A percentile compares a stretch with the other conserved stretches of the same genome.
Evolutionary conservation across 2,888 invertebrate genomes (phyloP).

Genomic region (Acanthosepion lycidas): DNA sequence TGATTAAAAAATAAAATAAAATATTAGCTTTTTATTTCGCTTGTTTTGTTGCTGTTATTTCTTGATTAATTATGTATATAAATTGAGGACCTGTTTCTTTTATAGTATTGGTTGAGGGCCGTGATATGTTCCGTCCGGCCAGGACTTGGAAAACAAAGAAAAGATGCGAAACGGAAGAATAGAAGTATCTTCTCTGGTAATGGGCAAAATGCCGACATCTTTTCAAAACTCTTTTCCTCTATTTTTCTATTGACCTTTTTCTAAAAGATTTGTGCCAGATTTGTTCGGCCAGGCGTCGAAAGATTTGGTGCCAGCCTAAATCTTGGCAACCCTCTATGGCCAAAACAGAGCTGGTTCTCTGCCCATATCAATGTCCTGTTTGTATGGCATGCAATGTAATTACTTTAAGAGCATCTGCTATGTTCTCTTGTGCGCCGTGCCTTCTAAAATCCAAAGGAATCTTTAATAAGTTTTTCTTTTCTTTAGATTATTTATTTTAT

Average conservation of each 20-base stretch:
- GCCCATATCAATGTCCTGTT: not conserved
- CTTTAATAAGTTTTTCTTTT: too few relatives aligned
- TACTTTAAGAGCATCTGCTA: not conserved
- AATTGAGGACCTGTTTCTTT: too few relatives aligned
- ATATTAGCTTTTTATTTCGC: too few relatives aligned
- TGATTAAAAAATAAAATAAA: too few relatives aligned
- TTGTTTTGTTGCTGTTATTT: too few relatives aligned
- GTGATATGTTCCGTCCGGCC: too few relatives aligned
- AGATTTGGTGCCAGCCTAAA: not conserved
- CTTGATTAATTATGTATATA: too few relatives aligned
- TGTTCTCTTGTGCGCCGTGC: not conserved
- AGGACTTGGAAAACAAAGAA: too few relatives aligned
- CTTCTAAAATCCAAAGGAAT: not conserved
- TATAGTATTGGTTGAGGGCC: too few relatives aligned
- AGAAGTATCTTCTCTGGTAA: too few relatives aligned
- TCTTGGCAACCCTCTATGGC: not conserved
- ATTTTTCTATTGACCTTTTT: not conserved
- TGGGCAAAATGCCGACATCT: not conserved
- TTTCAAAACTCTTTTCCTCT: not conserved
- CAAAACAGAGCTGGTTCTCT: not conserved
- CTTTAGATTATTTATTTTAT: too few relatives aligned
- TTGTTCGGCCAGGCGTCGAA: constrained; percentile 33
- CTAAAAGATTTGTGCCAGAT: not conserved
- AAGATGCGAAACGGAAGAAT: too few relatives aligned
- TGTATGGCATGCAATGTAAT: not conserved